phyloP scores from a whole-genome alignment of 2,888 invertebrate species.

The Penaeus monodon region DNA sequence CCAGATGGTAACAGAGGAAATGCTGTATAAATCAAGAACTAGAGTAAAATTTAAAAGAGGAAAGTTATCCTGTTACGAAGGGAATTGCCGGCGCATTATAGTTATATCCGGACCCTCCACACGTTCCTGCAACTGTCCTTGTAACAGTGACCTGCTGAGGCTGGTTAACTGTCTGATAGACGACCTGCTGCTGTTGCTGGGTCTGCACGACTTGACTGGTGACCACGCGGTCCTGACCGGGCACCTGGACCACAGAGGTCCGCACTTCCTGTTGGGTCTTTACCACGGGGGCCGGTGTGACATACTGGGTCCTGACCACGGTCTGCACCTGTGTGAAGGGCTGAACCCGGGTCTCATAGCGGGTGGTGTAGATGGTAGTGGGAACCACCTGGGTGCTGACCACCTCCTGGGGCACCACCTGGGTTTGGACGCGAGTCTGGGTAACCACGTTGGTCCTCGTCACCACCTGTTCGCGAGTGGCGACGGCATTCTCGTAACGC shows the following conservation, averaged over 20 bases:
- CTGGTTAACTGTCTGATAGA: constrained; percentile 52
- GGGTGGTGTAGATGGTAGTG: constrained; percentile 46
- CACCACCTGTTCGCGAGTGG: constrained; percentile 46
- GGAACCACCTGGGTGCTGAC: constrained; percentile 48
- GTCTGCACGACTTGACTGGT: constrained; percentile 44
- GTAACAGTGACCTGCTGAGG: constrained; percentile 45
- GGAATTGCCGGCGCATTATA: constrained; percentile 40
- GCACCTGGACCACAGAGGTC: constrained; percentile 56
- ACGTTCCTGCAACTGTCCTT: constrained; percentile 41
- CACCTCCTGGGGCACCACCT: constrained; percentile 52
- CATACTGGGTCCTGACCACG: constrained; percentile 51
- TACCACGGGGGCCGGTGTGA: constrained; percentile 40
- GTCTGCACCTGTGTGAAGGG: constrained; percentile 58
- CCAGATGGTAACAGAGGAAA: too few species aligned
- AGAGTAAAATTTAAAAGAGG: too few species aligned
- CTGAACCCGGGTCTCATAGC: constrained; percentile 35
- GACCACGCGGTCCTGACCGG: constrained; percentile 49
- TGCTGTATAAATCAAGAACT: too few species aligned
- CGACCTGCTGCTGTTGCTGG: constrained; percentile 39
- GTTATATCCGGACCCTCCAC: constrained; percentile 49
- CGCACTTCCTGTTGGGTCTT: constrained; percentile 32
- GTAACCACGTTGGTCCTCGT: constrained; percentile 50
- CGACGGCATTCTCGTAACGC: constrained; percentile 41
- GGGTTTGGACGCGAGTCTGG: constrained; percentile 42
- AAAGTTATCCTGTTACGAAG: constrained; percentile 28